Base-by-base conservation (phyloP, 2,113 vertebrate genomes). In the Fulica atra region DNA sequence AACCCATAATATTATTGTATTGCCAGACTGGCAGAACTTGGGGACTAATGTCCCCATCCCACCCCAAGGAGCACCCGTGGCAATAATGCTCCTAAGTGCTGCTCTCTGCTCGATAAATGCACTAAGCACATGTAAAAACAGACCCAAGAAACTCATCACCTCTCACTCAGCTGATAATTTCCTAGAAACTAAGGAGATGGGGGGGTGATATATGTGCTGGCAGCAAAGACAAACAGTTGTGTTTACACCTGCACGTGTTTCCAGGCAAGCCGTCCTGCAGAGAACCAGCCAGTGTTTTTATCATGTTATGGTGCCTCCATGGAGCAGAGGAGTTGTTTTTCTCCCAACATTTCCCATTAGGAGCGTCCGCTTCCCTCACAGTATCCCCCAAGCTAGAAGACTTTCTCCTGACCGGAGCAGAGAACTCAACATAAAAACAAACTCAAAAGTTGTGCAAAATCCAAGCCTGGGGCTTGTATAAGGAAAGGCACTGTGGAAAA, bases 181-280 rank as follows among this genome's bases (percentile, higher is more conserved):
- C 96, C 95, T 94, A 18, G 96, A 94, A 95, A 97, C 95, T 72
- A 92, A 91, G 95, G 96, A 86, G 86, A 92, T 86, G 66, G 82
- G 19, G 48, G 48, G 48, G 18, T 40, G 93, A 89, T 54, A 84
- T 48, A 28, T 9, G 25, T 21, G 14, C 60, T 40, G 53, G 48
- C 0, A 23, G 50, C 74, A 53, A 51, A 51, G 25, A 53, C 51
- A 72, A 84, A 84, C 65, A 40, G 56, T 29, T 57, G 50, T 92
- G 77, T 96, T 96, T 92, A 95, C 83, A 76, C 2, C 69, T 42
- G n/a, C 48, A 28, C 0, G 0, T 61, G 90, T 81, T 93, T 92
- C 69, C 73, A n/a, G 86, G 96, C 12, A 19, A 64, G 61, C 35
- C 5, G 3, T 53, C 59, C 68, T 53, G 69, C 83, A 84, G 81